Evolutionary conservation across 2,888 invertebrate species (phyloP).

Genomic region (Netelia inedita): DNA sequence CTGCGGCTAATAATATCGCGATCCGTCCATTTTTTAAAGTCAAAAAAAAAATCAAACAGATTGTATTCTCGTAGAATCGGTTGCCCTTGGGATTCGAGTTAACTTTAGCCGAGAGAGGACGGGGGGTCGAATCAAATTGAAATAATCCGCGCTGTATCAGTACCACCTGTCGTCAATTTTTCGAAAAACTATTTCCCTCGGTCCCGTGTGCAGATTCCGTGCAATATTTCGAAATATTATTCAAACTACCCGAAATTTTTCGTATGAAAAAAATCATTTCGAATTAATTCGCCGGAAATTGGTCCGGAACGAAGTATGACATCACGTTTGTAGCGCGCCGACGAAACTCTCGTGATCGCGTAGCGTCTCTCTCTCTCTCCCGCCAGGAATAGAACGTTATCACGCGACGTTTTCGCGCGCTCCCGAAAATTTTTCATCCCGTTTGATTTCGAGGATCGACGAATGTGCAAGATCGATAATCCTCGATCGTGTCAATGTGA

Average conservation of each 20-base stretch:
- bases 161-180: constrained; percentile 13
- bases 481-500: background rate
- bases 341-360: constrained; percentile 20
- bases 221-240: background rate
- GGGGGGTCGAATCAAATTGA: background rate
- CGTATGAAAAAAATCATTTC: background rate
- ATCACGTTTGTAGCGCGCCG: constrained; percentile 29
- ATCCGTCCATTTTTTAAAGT: constrained; percentile 14
- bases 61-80: constrained; percentile 18
- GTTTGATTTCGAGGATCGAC: constrained; percentile 41
- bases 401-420: constrained; percentile 60
- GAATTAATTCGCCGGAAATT: constrained; percentile 46
- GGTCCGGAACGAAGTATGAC: constrained; percentile 38
- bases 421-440: constrained; percentile 47
- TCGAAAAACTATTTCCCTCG: background rate
- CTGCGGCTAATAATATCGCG: constrained; percentile 30
- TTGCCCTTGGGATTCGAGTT: constrained; percentile 52
- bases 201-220: background rate
- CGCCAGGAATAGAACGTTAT: constrained; percentile 58
- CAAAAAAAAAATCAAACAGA: constrained; percentile 27
- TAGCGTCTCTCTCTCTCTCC: constrained; percentile 13
- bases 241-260: background rate
- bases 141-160: background rate
- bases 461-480: constrained; percentile 7
- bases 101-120: constrained; percentile 39